Percentiles rank a stretch among this genome's conserved stretches.
Evolutionary conservation across 2,797 vertebrate genomes (phyloP).

Genomic region (Hippoglossus hippoglossus): DNA sequence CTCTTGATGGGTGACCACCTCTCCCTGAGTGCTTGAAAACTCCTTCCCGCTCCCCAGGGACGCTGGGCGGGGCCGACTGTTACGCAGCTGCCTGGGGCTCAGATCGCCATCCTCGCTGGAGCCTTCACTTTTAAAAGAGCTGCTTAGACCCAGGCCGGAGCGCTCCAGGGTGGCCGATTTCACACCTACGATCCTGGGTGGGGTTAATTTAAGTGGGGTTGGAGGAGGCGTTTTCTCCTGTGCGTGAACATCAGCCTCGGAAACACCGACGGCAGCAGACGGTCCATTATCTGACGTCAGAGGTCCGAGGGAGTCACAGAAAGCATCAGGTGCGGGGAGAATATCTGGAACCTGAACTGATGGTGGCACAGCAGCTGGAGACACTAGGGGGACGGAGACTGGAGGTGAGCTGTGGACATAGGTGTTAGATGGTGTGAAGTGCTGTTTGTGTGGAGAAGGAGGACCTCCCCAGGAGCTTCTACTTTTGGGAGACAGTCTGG

Average conservation of each 20-base stretch:
- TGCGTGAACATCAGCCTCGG: not conserved
- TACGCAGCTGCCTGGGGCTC: slow-evolving; percentile 65
- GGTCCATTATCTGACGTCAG: not conserved
- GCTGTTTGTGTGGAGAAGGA: slow-evolving; percentile 38
- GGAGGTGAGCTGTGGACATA: slow-evolving; percentile 9
- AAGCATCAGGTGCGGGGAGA: slow-evolving; percentile 66
- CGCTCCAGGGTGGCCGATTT: slow-evolving; percentile 90
- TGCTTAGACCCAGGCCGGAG: slow-evolving; percentile 82
- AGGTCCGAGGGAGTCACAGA: slow-evolving; percentile 47
- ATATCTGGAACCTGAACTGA: slow-evolving; percentile 28
- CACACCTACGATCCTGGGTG: slow-evolving; percentile 52
- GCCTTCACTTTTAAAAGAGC: slow-evolving; percentile 44
- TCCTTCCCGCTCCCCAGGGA: slow-evolving; percentile 86
- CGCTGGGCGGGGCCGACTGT: slow-evolving; percentile 80
- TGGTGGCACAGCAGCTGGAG: not conserved
- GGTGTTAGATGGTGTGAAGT: slow-evolving; percentile 9
- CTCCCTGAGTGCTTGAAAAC: slow-evolving; percentile 67
- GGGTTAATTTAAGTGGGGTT: slow-evolving; percentile 22
- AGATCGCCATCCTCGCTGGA: not conserved
- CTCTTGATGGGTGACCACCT: slow-evolving; percentile 46
- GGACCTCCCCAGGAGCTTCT: slow-evolving; percentile 61
- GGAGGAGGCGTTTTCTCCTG: slow-evolving; percentile 1
- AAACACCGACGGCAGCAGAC: slow-evolving; percentile 15
- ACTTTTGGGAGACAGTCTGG: slow-evolving; percentile 49
- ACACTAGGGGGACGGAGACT: not conserved